Conservation (phyloP, 2,113 vertebrate genomes). For the Phyllostomus hastatus region DNA sequence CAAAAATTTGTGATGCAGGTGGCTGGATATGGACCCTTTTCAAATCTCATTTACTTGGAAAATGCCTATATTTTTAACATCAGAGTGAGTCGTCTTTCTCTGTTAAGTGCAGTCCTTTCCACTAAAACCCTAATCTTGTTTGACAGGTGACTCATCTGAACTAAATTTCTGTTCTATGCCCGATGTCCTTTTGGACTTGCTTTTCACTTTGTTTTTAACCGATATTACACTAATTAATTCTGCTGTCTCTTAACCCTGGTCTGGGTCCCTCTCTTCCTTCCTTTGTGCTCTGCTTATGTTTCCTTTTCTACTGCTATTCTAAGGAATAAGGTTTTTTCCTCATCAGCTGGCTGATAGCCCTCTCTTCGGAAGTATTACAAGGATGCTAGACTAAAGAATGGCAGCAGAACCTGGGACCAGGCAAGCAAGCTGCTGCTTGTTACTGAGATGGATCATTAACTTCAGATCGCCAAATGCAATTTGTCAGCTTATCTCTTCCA, state of each 20-base stretch:
- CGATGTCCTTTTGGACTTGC: not conserved
- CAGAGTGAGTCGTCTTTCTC: not conserved
- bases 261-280: not conserved
- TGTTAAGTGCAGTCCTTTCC: not conserved
- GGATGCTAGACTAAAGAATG: not conserved
- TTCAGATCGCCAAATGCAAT: not conserved
- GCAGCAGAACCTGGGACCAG: not conserved
- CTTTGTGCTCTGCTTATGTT: not conserved
- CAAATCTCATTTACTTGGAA: conserved; percentile 1
- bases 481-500: conserved; percentile 17
- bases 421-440: not conserved
- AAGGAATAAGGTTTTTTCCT: not conserved
- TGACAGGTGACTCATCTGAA: not conserved
- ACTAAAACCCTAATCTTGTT: not conserved
- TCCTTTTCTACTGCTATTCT: not conserved
- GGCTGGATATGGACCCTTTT: not conserved
- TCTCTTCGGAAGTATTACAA: not conserved
- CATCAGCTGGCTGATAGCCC: not conserved
- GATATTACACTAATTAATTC: not conserved
- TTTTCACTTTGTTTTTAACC: not conserved
- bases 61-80: not conserved
- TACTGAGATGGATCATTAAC: conserved; percentile 4
- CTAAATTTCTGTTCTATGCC: not conserved
- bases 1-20: not conserved
- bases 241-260: not conserved